phyloP scores from a whole-genome alignment of 2,888 invertebrate genomes.

The Oligia fasciuncula region DNA sequence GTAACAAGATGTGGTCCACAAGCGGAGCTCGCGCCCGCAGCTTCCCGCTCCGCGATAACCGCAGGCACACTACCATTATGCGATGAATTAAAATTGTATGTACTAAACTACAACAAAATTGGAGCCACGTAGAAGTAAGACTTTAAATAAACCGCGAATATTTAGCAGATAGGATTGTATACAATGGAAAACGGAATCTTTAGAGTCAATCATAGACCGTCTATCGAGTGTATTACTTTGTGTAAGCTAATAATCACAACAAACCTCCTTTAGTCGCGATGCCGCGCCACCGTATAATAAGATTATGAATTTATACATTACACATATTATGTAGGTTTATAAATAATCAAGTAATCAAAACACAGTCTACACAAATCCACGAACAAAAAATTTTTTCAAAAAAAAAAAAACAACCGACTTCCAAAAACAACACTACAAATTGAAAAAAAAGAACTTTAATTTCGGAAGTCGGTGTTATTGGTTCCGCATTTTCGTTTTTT shows the following conservation, averaged over 20 bases:
- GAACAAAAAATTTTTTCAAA: neutral
- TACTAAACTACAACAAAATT: conserved; percentile 35
- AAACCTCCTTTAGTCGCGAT: no score
- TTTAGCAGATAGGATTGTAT: neutral
- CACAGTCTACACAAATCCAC: neutral
- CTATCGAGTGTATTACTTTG: neutral
- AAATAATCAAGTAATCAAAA: neutral
- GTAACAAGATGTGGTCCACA: conserved; percentile 45
- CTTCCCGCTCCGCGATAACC: conserved; percentile 37
- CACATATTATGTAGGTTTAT: neutral
- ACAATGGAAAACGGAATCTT: neutral
- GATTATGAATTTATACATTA: neutral
- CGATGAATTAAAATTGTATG: conserved; percentile 60
- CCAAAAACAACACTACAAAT: no score
- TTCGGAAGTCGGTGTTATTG: no score
- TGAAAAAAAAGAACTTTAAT: no score
- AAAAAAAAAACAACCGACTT: no score
- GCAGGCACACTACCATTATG: conserved; percentile 49
- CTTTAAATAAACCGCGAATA: conserved; percentile 11
- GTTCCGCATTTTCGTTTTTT: no score
- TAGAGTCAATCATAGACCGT: neutral
- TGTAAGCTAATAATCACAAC: neutral
- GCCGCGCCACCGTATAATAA: neutral
- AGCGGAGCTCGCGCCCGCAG: conserved; percentile 50
- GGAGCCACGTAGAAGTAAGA: conserved; percentile 6